Evolutionary conservation across 2,888 invertebrate species (phyloP), one percentile per base, ranked within the genome.

Genomic region (Lithophane leautieri): DNA sequence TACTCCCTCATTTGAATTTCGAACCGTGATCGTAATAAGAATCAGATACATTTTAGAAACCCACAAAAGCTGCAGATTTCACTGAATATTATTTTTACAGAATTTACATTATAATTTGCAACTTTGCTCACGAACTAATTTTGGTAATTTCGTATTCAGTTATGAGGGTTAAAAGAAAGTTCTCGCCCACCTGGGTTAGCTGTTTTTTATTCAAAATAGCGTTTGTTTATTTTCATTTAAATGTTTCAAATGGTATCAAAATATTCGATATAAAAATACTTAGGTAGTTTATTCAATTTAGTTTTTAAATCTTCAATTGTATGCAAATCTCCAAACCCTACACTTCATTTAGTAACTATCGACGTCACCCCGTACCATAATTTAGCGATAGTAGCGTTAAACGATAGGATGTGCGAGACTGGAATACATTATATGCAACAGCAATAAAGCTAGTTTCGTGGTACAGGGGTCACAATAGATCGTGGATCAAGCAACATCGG

Each of bases 401-500:
- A 34, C 63, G 44, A 78, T 65, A 70, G 25, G 42, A 66, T 65
- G 34, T 25, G 56, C 14, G 58, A 54, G 44, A 47, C 54, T 60
- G 25, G 58, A 52, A 63, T 62, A n/a, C n/a, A n/a, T n/a, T n/a
- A 67, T 56, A 58, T 60, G 28, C 58, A 40, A 66, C 47, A 47
- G n/a, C 44, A 42, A 66, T 68, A 63, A 58, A 52, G 40, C 52
- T 62, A 56, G 71, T 77, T 74, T 63, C 73, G 42, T 70, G 67
- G 84, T 83, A 81, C 73, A 56, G 66, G 58, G 71, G 62, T 70
- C 82, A 78, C 86, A 85, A 83, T 86, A 85, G 85, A 86, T 81
- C 73, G 77, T 65, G 83, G 82, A 88, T 86, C 83, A 83, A 87
- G 77, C 88, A 87, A 83, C 79, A 88, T 77, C 82, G 80, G 76